phyloP scores from a whole-genome alignment of 2,888 invertebrate genomes.

The Caenorhabditis drosophilae region DNA sequence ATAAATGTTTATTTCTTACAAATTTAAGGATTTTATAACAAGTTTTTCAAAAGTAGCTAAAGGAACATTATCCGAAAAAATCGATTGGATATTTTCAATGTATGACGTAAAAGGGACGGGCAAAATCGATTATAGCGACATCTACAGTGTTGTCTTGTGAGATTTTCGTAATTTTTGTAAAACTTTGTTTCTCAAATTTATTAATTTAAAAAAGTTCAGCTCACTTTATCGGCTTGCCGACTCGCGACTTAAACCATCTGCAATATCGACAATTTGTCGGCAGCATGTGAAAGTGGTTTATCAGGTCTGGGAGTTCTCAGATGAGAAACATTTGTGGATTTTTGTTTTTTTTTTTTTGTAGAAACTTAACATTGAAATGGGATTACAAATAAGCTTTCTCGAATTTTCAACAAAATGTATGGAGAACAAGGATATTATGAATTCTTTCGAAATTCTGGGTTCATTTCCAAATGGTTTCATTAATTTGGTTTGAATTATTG shows the following conservation, averaged over 20 bases:
- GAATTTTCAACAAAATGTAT: conserved; percentile 78
- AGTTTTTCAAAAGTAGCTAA: conserved; percentile 63
- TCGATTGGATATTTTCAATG: conserved; percentile 64
- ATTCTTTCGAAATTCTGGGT: conserved; percentile 19
- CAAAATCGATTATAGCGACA: conserved; percentile 36
- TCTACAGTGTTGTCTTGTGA: conserved; percentile 40
- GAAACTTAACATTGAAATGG: conserved; percentile 50
- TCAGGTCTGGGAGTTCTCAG: conserved; percentile 5
- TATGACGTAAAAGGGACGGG: conserved; percentile 58
- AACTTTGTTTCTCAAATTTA: not conserved
- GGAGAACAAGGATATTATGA: conserved; percentile 22
- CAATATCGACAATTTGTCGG: conserved; percentile 36
- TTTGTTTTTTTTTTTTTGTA: conserved; percentile 20
- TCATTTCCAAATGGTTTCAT: conserved; percentile 14
- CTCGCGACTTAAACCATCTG: conserved; percentile 34
- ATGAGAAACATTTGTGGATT: not conserved
- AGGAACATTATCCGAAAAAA: conserved; percentile 57
- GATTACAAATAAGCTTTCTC: conserved; percentile 40
- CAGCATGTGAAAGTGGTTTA: conserved; percentile 38
- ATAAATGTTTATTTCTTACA: too few relatives aligned
- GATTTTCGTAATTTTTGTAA: conserved; percentile 1
- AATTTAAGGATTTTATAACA: conserved; percentile 65
- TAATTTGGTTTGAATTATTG: too few relatives aligned
- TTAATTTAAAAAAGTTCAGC: conserved; percentile 10
- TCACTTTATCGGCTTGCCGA: conserved; percentile 43